These are phyloP conservation scores for Mesoligia furuncula DNA, from an alignment of 2,888 invertebrate genomes.

Conservation along the genomic window DNA sequence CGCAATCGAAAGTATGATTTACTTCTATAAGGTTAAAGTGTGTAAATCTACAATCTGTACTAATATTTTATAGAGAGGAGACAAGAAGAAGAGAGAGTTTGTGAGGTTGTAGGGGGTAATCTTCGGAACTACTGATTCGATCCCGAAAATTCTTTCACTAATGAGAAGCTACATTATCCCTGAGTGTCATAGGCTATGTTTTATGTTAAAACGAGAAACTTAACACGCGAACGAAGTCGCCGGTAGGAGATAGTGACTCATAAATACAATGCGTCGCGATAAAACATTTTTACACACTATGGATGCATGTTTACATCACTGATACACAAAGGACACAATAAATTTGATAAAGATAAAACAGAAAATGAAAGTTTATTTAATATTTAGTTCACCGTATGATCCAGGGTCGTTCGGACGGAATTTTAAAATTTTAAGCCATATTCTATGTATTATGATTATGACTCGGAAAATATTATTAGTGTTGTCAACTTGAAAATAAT, in stretches of 20 bases:
- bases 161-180: too few relatives aligned
- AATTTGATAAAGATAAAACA: not conserved
- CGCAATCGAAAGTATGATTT: constrained; percentile 3
- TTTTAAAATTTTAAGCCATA: not conserved
- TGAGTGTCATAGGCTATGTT: too few relatives aligned
- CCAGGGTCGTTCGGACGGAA: not conserved
- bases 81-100: too few relatives aligned
- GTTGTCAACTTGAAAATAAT: too few relatives aligned
- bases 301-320: not conserved
- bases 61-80: too few relatives aligned
- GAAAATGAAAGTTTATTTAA: not conserved
- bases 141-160: too few relatives aligned
- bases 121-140: too few relatives aligned
- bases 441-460: too few relatives aligned
- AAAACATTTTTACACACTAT: constrained; percentile 9
- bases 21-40: constrained; percentile 2
- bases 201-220: too few relatives aligned
- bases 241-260: not conserved
- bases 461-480: too few relatives aligned
- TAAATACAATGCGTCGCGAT: not conserved
- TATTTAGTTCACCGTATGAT: not conserved
- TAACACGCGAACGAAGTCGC: too few relatives aligned
- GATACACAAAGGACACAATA: not conserved
- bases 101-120: too few relatives aligned
- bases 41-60: not conserved